phyloP scores from a whole-genome alignment of 2,113 vertebrate species.

The Vicugna pacos region DNA sequence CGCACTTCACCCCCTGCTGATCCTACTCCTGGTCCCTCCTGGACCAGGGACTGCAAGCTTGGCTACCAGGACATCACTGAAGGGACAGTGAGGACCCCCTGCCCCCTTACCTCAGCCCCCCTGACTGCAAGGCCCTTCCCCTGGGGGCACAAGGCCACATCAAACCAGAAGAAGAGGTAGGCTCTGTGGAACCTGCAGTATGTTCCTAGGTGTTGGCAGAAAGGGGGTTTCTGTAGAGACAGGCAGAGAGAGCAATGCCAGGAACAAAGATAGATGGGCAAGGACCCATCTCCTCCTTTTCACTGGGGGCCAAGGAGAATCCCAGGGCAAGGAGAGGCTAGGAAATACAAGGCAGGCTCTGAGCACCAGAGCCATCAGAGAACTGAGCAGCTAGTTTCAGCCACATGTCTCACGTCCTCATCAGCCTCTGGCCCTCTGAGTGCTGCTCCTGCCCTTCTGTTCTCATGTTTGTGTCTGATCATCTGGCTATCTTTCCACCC shows the following conservation, averaged over 20 bases:
- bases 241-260: neutral
- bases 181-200: constrained; percentile 38
- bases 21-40: constrained; percentile 66
- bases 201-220: neutral
- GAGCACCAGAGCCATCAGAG: neutral
- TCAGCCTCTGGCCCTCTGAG: neutral
- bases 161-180: constrained; percentile 78
- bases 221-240: neutral
- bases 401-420: neutral
- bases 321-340: neutral
- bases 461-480: neutral
- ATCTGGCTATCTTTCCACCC: constrained; percentile 12
- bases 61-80: constrained; percentile 52
- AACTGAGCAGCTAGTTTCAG: neutral
- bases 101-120: constrained; percentile 6
- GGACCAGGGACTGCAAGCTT: constrained; percentile 44
- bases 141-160: constrained; percentile 19
- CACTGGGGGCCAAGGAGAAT: neutral
- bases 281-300: neutral
- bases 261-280: neutral
- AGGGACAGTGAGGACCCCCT: constrained; percentile 54
- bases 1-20: neutral
- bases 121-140: constrained; percentile 55
- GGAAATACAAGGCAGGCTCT: neutral
- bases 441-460: neutral